Evolutionary conservation across 2,888 invertebrate genomes (phyloP), one percentile per base, ranked within the genome.

Genomic region (Chromoteleia sp.): DNA sequence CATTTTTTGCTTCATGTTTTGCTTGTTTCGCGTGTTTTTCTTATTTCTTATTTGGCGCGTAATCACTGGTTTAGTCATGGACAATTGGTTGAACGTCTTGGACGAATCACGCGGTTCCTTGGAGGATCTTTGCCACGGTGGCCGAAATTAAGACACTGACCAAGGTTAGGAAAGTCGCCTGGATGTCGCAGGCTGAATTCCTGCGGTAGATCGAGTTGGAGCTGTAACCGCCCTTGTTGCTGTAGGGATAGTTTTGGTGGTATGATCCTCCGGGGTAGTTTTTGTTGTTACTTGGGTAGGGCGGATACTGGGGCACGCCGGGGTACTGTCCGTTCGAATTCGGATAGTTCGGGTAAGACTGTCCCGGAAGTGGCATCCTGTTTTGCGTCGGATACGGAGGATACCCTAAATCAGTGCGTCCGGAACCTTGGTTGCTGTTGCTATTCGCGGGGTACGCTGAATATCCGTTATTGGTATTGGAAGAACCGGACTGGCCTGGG

Each of bases 321-420:
- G 82, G 80, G 71, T 85, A 79, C 19, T 78, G 78, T 10, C 63
- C 73, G 29, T 73, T 67, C 6, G 65, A 58, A 15, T 12, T 41
- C 10, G 73, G 73, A 45, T 81, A 75, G 10, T 30, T 58, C 4
- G 82, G 84, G 56, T 85, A 84, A 67, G 71, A 75, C 21, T 88
- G 86, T 19, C 86, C 89, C 3, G 88, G 89, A 75, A 84, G 29
- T 3, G 90, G 90, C 88, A 89, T 89, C 43, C 86, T 85, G 82
- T 88, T 88, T 12, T 87, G 83, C 8, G 88, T 87, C 15, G 90
- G 90, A 82, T 90, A 90, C 2, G 90, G 88, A 2, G 89, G 89
- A 83, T 89, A 89, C 17, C 90, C 89, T 6, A 85, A 81, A 5
- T 84, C 85, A 15, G 76, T 80, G 15, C 78, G 70, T 12, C 61